Evolutionary conservation across 2,888 invertebrate genomes (phyloP).

Genomic region (Pogonocherus hispidulus): DNA sequence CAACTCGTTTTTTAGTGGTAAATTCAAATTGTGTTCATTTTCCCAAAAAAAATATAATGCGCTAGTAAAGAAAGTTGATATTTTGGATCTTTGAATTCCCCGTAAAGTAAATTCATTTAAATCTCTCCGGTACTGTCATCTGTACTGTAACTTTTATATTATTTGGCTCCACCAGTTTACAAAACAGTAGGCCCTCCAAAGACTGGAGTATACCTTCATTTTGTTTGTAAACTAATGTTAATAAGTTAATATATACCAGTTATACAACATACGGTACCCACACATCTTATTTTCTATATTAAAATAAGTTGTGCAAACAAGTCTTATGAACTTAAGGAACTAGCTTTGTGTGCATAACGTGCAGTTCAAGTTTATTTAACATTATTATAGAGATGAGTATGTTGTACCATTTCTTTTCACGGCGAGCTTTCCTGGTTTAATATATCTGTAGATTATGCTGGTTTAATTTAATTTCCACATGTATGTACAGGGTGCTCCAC

Average conservation of each 20-base stretch:
- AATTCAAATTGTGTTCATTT: too few species aligned
- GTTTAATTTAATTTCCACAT: neutral
- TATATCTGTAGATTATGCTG: neutral
- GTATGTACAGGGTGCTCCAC: neutral
- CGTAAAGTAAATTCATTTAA: too few species aligned
- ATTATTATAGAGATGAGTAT: constrained; percentile 1
- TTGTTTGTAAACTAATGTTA: neutral
- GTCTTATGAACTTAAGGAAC: neutral
- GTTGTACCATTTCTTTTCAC: neutral
- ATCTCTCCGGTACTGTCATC: too few species aligned
- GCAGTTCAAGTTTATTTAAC: neutral
- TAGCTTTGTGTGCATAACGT: neutral
- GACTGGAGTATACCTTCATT: too few species aligned
- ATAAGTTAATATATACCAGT: neutral
- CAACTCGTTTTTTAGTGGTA: too few species aligned
- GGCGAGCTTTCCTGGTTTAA: neutral
- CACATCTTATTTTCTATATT: neutral
- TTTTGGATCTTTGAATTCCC: too few species aligned
- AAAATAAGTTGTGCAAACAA: neutral
- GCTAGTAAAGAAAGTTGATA: too few species aligned
- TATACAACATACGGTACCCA: neutral
- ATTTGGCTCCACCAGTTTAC: too few species aligned
- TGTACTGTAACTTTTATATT: too few species aligned
- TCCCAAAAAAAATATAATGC: too few species aligned
- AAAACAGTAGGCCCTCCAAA: too few species aligned